These are phyloP conservation scores for Sprattus sprattus DNA, from an alignment of 2,113 vertebrate genomes.

Conservation along the genomic window DNA sequence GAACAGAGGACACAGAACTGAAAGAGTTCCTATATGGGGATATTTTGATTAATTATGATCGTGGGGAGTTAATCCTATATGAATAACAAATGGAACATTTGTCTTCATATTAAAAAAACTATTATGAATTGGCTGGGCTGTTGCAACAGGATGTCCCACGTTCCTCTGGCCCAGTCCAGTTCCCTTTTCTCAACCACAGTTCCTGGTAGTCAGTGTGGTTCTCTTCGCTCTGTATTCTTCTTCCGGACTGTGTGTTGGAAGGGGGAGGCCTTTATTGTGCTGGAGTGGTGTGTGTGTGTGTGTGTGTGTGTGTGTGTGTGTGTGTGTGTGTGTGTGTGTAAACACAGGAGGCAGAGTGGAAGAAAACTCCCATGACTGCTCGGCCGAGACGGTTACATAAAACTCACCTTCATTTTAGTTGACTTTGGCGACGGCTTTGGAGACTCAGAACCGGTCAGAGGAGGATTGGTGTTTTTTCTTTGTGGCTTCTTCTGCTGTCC, in stretches of 20 bases:
- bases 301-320: constrained; percentile 16
- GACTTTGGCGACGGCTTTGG: not conserved
- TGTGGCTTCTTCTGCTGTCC: not conserved
- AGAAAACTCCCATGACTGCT: not conserved
- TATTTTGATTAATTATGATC: too few relatives aligned
- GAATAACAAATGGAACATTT: not conserved
- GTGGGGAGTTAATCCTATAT: too few relatives aligned
- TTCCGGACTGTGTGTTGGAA: constrained; percentile 24
- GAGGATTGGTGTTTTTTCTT: constrained; percentile 15
- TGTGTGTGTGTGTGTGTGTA: constrained; percentile 8
- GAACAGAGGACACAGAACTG: too few relatives aligned
- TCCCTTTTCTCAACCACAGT: not conserved
- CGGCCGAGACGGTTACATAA: constrained; percentile 25
- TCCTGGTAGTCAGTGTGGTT: not conserved
- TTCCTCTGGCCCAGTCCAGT: not conserved
- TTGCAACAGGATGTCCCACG: not conserved
- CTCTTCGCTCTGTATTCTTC: not conserved
- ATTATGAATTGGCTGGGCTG: not conserved
- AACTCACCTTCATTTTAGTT: constrained; percentile 10
- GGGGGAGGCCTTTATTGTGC: constrained; percentile 35
- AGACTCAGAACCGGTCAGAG: constrained; percentile 4
- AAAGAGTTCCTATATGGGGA: too few relatives aligned
- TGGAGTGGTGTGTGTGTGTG: not conserved
- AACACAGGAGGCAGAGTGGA: constrained; percentile 7
- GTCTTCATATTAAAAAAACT: not conserved